Conservation (phyloP, 2,797 vertebrate genomes). For the Mus minutoides region DNA sequence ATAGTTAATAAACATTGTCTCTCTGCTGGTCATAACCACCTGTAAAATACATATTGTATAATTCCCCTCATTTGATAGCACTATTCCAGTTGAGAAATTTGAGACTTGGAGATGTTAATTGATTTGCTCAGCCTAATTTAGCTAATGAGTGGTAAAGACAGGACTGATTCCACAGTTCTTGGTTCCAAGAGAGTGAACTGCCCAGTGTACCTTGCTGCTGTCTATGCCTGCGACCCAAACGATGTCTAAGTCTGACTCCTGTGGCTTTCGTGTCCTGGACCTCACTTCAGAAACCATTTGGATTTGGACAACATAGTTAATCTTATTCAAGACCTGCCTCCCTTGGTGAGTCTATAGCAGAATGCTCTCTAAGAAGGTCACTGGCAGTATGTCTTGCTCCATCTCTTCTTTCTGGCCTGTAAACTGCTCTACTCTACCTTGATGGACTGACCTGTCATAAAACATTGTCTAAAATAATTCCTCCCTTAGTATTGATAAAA, state of each 20-base stretch:
- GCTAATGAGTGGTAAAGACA: slow-evolving; percentile 9
- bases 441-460: background rate
- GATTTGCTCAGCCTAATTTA: slow-evolving; percentile 41
- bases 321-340: background rate
- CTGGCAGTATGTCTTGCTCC: background rate
- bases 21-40: slow-evolving; percentile 22
- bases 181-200: background rate
- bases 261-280: background rate
- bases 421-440: background rate
- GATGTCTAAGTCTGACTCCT: background rate
- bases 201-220: background rate
- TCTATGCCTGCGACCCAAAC: background rate
- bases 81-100: slow-evolving; percentile 48
- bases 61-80: background rate
- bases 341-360: background rate
- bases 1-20: slow-evolving; percentile 40
- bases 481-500: background rate
- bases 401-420: background rate
- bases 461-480: background rate
- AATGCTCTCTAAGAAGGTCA: background rate
- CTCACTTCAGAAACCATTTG: background rate
- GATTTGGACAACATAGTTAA: background rate
- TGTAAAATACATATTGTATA: slow-evolving; percentile 47
- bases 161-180: background rate
- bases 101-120: slow-evolving; percentile 17